Conservation (phyloP, 2,888 invertebrate genomes). For the Cantharis flavilabris region DNA sequence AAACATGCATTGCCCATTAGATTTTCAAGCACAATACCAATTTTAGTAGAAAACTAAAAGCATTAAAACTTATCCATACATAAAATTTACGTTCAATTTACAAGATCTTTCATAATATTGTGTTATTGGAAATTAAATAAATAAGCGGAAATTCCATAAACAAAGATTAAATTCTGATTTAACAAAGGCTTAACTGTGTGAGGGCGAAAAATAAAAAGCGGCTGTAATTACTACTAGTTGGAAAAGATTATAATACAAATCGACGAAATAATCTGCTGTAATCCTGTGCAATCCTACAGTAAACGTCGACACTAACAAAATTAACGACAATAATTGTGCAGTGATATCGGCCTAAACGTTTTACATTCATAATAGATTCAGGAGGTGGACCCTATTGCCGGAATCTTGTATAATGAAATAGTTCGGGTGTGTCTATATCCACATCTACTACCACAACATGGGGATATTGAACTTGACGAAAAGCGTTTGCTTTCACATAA, state of each 20-base stretch:
- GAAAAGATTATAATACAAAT: slow-evolving; percentile 2
- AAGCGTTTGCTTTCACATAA: slow-evolving; percentile 7
- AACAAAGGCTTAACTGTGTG: background rate
- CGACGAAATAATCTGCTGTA: slow-evolving; percentile 19
- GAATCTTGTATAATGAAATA: slow-evolving; percentile 34
- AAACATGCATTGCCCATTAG: slow-evolving; percentile 10
- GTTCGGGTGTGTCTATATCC: slow-evolving; percentile 31
- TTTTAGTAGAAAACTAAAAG: slow-evolving; percentile 2
- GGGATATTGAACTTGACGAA: slow-evolving; percentile 33
- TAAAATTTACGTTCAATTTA: slow-evolving; percentile 1
- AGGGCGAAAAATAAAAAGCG: background rate
- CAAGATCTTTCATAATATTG: background rate
- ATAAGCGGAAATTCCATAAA: background rate
- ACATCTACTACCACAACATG: slow-evolving; percentile 34
- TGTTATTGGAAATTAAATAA: background rate
- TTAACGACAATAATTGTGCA: slow-evolving; percentile 28
- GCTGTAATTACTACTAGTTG: background rate
- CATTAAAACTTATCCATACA: background rate
- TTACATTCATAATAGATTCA: slow-evolving; percentile 27
- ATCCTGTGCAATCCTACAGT: slow-evolving; percentile 22
- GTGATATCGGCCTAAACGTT: slow-evolving; percentile 24
- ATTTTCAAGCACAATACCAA: background rate
- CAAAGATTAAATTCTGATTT: background rate
- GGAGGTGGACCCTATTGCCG: slow-evolving; percentile 17
- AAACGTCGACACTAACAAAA: slow-evolving; percentile 26